Evolutionary conservation across 2,888 invertebrate species (phyloP), one percentile per base, ranked within the genome.

Genomic region (Elegia similella): DNA sequence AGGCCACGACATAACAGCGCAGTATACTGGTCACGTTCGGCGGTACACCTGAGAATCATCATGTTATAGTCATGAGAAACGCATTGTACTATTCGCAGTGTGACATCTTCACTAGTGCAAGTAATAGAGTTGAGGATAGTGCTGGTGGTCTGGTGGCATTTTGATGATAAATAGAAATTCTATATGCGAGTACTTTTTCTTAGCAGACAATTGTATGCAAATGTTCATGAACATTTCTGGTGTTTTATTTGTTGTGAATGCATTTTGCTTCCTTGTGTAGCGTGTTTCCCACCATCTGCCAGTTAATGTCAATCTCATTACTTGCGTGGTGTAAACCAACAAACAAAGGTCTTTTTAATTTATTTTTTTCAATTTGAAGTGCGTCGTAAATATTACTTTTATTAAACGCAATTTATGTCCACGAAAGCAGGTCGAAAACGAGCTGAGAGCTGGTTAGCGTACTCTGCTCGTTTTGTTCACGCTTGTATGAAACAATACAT

Each of bases 401-500:
- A 85, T 88, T 88, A 83, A 84, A 86, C 80, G 80, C 81, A 79
- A 82, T 86, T 88, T 85, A 88, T 84, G 87, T 84, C 83, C 82
- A 76, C 82, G 76, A 87, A 85, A 88, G 84, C 84, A 82, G 84
- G 82, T 88, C 87, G 89, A 84, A 84, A 90, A 90, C 88, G 90
- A 90, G 73, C 87, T 83, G 87, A 82, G 84, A 84, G 78, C 84
- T 86, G 87, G 86, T 88, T 86, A 87, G 84, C 80, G 80, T 84
- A 80, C 82, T 84, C 75, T 23, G 23, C 75, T 86, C 77, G 80
- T 88, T 88, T 88, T 84, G 83, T 89, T 85, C 82, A 80, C 87
- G 86, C 84, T 82, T 76, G 76, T 84, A 86, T 83, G 86, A 84
- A 90, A 91, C 91, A 90, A 91, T 90, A 88, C 88, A 82, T 91